These are phyloP conservation scores for Sphenopsis melanotis DNA, from an alignment of 2,797 vertebrate species.

Conservation along the genomic window DNA sequence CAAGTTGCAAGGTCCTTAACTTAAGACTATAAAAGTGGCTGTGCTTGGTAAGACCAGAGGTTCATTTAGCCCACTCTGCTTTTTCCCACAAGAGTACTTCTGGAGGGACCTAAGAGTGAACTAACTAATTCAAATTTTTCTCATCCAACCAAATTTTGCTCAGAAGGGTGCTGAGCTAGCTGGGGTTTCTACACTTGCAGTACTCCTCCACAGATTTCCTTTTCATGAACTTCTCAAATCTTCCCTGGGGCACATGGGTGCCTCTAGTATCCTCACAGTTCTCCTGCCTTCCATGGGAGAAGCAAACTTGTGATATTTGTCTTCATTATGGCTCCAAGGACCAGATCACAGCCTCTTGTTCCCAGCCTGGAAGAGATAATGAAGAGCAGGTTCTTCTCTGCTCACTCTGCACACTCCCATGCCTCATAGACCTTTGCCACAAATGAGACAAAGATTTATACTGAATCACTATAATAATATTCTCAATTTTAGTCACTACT, in stretches of 20 bases:
- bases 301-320: neutral
- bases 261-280: neutral
- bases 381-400: neutral
- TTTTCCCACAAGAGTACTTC: neutral
- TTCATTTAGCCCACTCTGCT: neutral
- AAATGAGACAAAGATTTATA: neutral
- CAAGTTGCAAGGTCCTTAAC: neutral
- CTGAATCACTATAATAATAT: neutral
- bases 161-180: neutral
- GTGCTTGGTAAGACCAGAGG: neutral
- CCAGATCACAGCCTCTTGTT: neutral
- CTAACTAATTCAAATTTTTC: neutral
- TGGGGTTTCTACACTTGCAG: neutral
- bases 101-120: neutral
- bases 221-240: neutral
- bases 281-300: neutral
- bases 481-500: neutral
- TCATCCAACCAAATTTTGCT: neutral
- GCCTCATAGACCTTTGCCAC: neutral
- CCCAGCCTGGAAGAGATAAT: neutral
- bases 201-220: neutral
- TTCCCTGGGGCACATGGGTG: neutral
- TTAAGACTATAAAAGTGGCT: neutral
- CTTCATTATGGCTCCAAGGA: neutral
- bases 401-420: neutral